Conservation (phyloP, 1,140 invertebrate species). For the Drosophila suzukii region DNA sequence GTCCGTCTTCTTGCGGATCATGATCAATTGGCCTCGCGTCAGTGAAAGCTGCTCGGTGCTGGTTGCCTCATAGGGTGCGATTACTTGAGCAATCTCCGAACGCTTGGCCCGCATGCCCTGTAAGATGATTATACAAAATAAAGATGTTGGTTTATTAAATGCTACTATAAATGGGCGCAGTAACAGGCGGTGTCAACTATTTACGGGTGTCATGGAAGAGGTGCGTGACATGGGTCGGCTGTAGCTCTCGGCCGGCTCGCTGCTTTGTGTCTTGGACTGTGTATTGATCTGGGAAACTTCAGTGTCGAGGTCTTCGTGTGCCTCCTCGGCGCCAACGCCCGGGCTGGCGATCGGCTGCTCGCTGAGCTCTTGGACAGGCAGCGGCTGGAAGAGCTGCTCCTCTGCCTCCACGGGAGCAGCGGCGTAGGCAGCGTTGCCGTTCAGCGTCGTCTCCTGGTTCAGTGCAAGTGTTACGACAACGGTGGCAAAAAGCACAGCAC, state of each 20-base stretch:
- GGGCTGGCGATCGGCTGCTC: conserved; percentile 37
- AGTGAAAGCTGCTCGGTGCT: conserved; percentile 96
- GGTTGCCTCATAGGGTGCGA: conserved; percentile 94
- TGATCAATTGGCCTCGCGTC: conserved; percentile 96
- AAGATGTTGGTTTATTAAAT: neutral
- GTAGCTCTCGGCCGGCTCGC: conserved; percentile 79
- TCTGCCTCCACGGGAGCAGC: conserved; percentile 38
- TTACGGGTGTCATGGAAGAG: conserved; percentile 85
- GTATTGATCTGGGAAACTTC: conserved; percentile 85
- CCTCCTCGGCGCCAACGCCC: conserved; percentile 59
- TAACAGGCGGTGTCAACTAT: conserved; percentile 68
- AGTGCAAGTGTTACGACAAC: conserved; percentile 50
- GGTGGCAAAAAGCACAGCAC: conserved; percentile 60
- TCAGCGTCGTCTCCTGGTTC: conserved; percentile 63
- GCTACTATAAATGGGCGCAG: neutral
- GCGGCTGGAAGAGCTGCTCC: conserved; percentile 20
- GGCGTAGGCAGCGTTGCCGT: conserved; percentile 61
- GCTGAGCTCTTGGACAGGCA: conserved; percentile 23
- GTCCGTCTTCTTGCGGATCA: conserved; percentile 97
- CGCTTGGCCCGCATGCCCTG: conserved; percentile 88
- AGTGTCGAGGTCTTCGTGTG: conserved; percentile 83
- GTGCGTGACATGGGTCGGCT: conserved; percentile 84
- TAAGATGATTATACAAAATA: conserved; percentile 11
- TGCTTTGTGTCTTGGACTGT: conserved; percentile 81
- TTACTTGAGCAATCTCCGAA: conserved; percentile 94